These are phyloP conservation scores for Siniperca knerii DNA, from an alignment of 2,113 vertebrate genomes.

Conservation along the genomic window DNA sequence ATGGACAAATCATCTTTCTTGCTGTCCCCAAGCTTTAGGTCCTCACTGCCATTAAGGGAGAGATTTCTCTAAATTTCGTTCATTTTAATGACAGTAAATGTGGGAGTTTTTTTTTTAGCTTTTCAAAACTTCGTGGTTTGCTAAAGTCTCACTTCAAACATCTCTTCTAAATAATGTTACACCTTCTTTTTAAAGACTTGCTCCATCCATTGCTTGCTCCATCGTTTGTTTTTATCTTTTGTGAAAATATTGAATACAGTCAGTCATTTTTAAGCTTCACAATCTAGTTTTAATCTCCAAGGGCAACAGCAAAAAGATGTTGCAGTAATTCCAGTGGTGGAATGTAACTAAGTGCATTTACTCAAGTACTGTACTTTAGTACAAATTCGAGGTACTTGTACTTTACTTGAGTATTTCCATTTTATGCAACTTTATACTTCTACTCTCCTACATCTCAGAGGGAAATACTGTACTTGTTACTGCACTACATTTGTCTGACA, in stretches of 20 bases:
- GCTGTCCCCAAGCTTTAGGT: background rate
- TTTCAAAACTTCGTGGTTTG: background rate
- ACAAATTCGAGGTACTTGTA: no score
- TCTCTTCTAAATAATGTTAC: background rate
- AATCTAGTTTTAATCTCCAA: background rate
- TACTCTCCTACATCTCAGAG: no score
- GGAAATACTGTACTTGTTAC: no score
- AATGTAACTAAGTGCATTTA: no score
- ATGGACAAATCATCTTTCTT: background rate
- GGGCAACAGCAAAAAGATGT: background rate
- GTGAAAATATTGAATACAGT: no score
- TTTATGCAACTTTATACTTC: no score
- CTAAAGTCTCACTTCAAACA: background rate
- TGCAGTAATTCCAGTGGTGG: background rate
- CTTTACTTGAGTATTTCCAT: no score
- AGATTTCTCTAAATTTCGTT: background rate
- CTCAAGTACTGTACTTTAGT: no score
- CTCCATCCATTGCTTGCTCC: background rate
- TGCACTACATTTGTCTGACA: no score
- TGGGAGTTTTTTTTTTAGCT: background rate
- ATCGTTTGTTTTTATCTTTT: background rate
- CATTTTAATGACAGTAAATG: background rate
- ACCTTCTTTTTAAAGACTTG: background rate
- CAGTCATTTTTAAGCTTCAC: background rate
- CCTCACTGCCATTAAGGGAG: background rate